Conservation (phyloP, 2,888 invertebrate genomes). For the Patella pellucida region DNA sequence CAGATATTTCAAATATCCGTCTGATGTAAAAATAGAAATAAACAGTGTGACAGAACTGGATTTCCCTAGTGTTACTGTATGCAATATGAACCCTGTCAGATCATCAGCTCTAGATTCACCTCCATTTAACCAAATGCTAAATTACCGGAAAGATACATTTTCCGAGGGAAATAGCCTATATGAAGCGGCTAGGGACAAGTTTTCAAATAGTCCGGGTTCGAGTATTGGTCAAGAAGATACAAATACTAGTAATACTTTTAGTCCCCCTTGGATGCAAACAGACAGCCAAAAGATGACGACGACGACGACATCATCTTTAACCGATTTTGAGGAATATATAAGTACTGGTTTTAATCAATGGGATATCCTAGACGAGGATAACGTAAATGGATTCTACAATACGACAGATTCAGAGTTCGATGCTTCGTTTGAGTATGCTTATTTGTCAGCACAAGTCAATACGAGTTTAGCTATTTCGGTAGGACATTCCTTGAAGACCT, state of each 20-base stretch:
- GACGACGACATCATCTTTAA: constrained; percentile 8
- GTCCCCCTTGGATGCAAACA: too few relatives aligned
- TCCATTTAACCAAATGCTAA: constrained; percentile 27
- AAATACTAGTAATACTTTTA: too few relatives aligned
- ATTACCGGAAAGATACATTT: not conserved
- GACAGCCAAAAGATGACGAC: constrained; percentile 17
- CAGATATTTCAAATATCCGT: constrained; percentile 46
- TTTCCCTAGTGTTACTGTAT: too few relatives aligned
- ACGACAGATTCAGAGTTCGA: constrained; percentile 31
- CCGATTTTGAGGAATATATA: too few relatives aligned
- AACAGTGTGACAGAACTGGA: constrained; percentile 45
- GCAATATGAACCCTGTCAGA: constrained; percentile 59
- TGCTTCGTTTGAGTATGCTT: constrained; percentile 45
- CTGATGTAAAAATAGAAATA: constrained; percentile 56
- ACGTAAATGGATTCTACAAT: constrained; percentile 25
- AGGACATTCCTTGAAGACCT: constrained; percentile 49
- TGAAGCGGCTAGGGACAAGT: too few relatives aligned
- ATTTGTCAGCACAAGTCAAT: constrained; percentile 33
- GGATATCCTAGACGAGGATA: constrained; percentile 44
- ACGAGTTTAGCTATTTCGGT: constrained; percentile 28
- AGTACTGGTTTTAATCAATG: constrained; percentile 45
- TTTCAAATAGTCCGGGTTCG: too few relatives aligned
- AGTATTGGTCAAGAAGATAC: too few relatives aligned
- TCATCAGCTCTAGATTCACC: constrained; percentile 21
- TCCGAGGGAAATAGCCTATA: not conserved